phyloP scores from a whole-genome alignment of 2,113 vertebrate species.

The Hymenochirus boettgeri region DNA sequence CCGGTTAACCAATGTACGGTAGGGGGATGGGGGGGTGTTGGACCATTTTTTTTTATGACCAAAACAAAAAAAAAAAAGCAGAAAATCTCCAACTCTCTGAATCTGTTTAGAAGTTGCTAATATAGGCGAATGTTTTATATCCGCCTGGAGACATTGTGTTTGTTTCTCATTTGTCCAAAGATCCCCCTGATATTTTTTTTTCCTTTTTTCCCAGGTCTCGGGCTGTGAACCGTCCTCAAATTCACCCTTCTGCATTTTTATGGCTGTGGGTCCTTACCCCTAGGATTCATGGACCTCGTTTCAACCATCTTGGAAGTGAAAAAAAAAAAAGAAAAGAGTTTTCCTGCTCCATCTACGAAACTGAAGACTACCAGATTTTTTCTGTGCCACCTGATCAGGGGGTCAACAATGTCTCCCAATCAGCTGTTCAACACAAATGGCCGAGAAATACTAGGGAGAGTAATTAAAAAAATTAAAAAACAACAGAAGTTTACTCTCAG shows the following conservation, averaged over 20 bases:
- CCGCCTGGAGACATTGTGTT: constrained; percentile 50
- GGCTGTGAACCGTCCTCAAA: constrained; percentile 5
- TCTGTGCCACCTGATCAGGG: no score
- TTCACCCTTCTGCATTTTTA: constrained; percentile 28
- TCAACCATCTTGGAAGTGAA: no score
- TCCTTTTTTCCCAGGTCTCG: constrained; percentile 61
- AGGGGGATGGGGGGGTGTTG: not conserved
- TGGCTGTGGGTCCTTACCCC: constrained; percentile 7
- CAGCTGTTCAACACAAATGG: no score
- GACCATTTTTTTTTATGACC: not conserved
- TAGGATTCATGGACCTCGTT: no score
- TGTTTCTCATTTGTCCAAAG: constrained; percentile 52
- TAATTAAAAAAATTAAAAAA: no score
- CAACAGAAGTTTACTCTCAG: no score
- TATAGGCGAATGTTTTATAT: constrained; percentile 61
- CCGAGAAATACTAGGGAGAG: no score
- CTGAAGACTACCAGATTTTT: no score
- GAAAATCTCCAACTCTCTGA: constrained; percentile 23
- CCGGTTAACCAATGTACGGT: constrained; percentile 23
- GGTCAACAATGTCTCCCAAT: no score
- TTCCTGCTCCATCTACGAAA: no score
- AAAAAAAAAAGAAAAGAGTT: no score
- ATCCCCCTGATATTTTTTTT: constrained; percentile 45
- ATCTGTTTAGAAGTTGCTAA: constrained; percentile 54
- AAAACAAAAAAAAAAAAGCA: constrained; percentile 11